phyloP scores from a whole-genome alignment of 92 coral and sea anemone genomes.

The Porites rus region DNA sequence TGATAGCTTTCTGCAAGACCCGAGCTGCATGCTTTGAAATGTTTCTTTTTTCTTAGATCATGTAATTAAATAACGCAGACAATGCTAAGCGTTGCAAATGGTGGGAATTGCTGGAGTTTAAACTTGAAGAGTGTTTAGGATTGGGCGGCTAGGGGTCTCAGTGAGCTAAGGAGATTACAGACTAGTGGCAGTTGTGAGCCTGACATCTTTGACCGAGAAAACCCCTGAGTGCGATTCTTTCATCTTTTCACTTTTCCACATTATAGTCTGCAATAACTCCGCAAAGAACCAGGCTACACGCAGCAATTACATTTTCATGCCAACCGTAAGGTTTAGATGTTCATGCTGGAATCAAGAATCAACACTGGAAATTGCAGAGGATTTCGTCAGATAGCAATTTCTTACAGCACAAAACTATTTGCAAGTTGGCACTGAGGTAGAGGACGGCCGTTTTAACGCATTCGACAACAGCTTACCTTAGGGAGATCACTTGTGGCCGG shows the following conservation, averaged over 20 bases:
- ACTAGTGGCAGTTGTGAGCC: not conserved
- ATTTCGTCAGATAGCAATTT: not conserved
- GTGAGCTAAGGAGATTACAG: not conserved
- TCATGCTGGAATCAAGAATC: not conserved
- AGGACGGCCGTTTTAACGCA: not conserved
- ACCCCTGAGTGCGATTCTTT: not conserved
- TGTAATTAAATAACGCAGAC: not conserved
- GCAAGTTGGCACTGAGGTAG: not conserved
- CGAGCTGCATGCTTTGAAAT: not conserved
- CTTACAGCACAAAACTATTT: constrained; percentile 1
- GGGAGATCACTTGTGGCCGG: constrained; percentile 13
- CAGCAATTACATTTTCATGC: constrained; percentile 7
- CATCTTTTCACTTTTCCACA: not conserved
- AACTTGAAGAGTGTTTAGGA: not conserved
- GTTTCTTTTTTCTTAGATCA: not conserved
- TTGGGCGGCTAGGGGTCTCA: not conserved
- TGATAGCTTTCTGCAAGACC: not conserved
- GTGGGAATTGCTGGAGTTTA: not conserved
- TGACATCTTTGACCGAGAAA: not conserved
- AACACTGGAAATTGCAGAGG: not conserved
- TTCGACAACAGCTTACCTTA: constrained; percentile 10
- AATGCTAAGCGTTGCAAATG: not conserved
- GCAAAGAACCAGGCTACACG: not conserved
- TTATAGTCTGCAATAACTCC: not conserved
- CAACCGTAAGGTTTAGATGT: not conserved